Conservation (phyloP, 1,140 invertebrate species). For the Drosophila bocki region DNA sequence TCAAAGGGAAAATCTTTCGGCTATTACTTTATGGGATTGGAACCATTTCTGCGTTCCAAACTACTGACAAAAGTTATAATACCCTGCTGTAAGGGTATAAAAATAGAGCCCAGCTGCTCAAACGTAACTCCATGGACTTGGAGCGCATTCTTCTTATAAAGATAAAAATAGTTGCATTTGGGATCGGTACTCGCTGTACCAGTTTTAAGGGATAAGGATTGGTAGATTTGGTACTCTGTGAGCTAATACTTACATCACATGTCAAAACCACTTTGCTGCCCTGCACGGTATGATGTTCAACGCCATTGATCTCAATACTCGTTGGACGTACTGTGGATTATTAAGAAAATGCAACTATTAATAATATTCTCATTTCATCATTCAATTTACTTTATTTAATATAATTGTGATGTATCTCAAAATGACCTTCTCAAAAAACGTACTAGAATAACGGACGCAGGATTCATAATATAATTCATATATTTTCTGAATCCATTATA, state of each 20-base stretch:
- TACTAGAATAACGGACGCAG: too few relatives aligned
- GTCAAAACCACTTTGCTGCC: conserved; percentile 91
- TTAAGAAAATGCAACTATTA: conserved; percentile 9
- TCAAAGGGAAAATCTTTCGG: too few relatives aligned
- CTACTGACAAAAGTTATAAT: not conserved
- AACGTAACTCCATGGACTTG: too few relatives aligned
- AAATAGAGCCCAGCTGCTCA: not conserved
- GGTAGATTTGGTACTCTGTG: not conserved
- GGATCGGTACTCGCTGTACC: too few relatives aligned
- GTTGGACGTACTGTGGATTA: conserved; percentile 89
- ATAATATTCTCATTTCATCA: not conserved
- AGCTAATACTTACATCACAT: conserved; percentile 87
- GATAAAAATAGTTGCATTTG: too few relatives aligned
- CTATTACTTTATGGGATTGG: too few relatives aligned
- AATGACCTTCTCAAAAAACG: too few relatives aligned
- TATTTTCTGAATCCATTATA: too few relatives aligned
- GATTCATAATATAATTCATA: too few relatives aligned
- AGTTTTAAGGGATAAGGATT: not conserved
- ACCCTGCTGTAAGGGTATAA: too few relatives aligned
- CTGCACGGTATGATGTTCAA: conserved; percentile 90
- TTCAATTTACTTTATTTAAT: not conserved
- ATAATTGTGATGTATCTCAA: not conserved
- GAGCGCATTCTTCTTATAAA: too few relatives aligned
- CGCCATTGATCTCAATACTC: conserved; percentile 90
- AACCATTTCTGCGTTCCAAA: too few relatives aligned